Evolutionary conservation across 2,113 vertebrate species (phyloP).

Genomic region (Cheirogaleus medius): DNA sequence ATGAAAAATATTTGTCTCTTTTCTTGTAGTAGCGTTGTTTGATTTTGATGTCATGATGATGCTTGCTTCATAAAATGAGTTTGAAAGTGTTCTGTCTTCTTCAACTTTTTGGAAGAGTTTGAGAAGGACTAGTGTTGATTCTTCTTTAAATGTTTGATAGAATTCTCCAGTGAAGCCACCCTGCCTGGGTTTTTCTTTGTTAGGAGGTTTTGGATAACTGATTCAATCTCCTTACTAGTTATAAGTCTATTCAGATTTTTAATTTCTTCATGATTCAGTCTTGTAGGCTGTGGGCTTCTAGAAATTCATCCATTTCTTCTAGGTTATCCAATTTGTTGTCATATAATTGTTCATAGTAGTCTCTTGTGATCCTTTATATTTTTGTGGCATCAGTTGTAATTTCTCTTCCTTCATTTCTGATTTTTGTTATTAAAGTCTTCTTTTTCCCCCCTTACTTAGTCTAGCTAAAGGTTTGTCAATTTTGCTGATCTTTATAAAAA

Average conservation of each 20-base stretch:
- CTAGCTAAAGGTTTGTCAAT: neutral
- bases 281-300: neutral
- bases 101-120: neutral
- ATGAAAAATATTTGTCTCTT: neutral
- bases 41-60: neutral
- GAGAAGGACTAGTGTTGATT: neutral
- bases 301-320: neutral
- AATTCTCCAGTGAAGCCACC: neutral
- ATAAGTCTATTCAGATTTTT: neutral
- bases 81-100: neutral
- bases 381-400: neutral
- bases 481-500: neutral
- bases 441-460: neutral
- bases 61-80: neutral
- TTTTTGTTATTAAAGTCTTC: neutral
- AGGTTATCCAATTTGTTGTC: neutral
- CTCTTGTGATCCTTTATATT: neutral
- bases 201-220: neutral
- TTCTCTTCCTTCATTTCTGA: neutral
- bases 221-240: neutral
- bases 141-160: neutral
- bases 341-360: neutral
- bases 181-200: neutral
- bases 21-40: neutral
- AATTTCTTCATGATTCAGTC: neutral